Conservation (phyloP, 2,888 invertebrate species). For the Encarsia formosa region DNA sequence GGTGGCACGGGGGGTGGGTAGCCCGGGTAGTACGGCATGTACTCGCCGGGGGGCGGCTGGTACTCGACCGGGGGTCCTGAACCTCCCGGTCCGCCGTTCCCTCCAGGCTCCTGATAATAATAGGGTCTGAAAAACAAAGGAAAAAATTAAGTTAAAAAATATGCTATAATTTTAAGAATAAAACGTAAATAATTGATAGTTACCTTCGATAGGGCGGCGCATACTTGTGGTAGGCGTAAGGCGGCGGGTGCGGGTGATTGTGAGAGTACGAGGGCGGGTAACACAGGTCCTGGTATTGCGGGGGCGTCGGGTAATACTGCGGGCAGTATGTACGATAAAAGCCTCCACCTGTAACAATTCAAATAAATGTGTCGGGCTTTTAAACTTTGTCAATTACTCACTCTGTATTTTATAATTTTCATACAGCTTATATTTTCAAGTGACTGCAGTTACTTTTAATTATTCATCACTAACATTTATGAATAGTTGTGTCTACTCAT, state of each 20-base stretch:
- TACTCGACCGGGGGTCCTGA: constrained; percentile 49
- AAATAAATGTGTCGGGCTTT: no score
- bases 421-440: no score
- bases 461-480: no score
- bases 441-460: no score
- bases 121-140: no score
- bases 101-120: constrained; percentile 47
- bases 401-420: no score
- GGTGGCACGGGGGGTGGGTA: constrained; percentile 52
- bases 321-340: constrained; percentile 51
- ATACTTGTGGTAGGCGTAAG: constrained; percentile 47
- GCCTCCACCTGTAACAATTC: constrained; percentile 40
- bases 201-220: constrained; percentile 48
- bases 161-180: no score
- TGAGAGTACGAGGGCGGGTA: constrained; percentile 53
- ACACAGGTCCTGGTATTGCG: constrained; percentile 53
- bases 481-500: no score
- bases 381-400: no score
- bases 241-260: constrained; percentile 48
- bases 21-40: constrained; percentile 56
- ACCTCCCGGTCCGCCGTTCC: constrained; percentile 47
- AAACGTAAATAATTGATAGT: constrained; percentile 12
- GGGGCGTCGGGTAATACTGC: constrained; percentile 55
- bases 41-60: constrained; percentile 52
- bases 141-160: not conserved